Evolutionary conservation across 2,113 vertebrate species (phyloP).

Genomic region (Pandion haliaetus): DNA sequence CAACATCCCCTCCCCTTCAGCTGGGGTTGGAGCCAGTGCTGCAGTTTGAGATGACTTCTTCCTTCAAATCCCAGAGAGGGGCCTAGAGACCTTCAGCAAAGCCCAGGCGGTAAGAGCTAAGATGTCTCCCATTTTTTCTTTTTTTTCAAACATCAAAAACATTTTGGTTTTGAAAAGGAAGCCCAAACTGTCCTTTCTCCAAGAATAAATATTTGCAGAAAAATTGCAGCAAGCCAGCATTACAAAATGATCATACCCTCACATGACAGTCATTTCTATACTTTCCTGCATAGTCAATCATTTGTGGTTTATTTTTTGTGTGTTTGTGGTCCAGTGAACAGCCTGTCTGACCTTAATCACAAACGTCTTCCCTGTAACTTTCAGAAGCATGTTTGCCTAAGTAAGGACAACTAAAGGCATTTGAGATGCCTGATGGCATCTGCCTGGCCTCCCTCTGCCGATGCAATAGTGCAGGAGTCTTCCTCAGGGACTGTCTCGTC

Average conservation of each 20-base stretch:
- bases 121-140: neutral
- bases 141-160: neutral
- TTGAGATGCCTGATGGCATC: neutral
- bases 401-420: neutral
- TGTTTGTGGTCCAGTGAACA: neutral
- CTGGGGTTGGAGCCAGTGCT: neutral
- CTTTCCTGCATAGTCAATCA: neutral
- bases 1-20: neutral
- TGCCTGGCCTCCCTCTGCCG: neutral
- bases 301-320: neutral
- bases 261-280: neutral
- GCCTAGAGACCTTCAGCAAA: neutral
- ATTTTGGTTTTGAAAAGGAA: neutral
- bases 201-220: slow-evolving; percentile 19
- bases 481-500: neutral
- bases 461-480: neutral
- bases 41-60: neutral
- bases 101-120: neutral
- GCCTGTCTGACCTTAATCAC: neutral
- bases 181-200: neutral
- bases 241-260: neutral
- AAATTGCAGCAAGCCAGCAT: neutral
- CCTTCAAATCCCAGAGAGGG: neutral
- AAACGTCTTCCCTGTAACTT: neutral
- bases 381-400: neutral